Base-by-base conservation (phyloP, 1,140 invertebrate genomes). In the Elymnias hypermnestra region DNA sequence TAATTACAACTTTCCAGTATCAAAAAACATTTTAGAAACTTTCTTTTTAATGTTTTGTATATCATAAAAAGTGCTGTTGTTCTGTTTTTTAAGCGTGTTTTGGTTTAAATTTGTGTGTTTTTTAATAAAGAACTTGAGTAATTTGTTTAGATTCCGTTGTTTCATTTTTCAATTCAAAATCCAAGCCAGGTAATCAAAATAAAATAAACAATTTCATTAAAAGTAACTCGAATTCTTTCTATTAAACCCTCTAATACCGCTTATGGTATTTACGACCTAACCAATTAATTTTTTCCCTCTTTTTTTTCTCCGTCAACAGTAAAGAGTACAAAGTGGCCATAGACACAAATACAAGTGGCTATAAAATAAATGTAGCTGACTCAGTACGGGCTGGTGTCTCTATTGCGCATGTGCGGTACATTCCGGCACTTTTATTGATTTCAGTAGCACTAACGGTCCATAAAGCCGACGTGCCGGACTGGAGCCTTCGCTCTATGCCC, bases 361-460 rank as follows among this genome's bases (percentile, higher is more conserved):
- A 85, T 85, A 81, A 85, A 84, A 79, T 63, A 63, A 81, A 77
- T 81, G 74, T 85, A 84, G 81, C 81, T 81, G 76, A 83, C 56
- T 85, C 78, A 79, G 81, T 72, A 53, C 46, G 65, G 60, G 55
- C 50, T 63, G 69, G 58, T 48, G 63, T 48, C 51, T 71, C 61
- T 67, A 70, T 57, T 76, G 86, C 86, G 86, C 86, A 87, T 87
- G 86, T 77, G 83, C 86, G 73, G 81, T 86, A 83, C 84, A 86
- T 87, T 87, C 84, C 70, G 85, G 84, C 76, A 88, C 86, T 89
- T 89, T 89, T 89, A 89, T 89, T 89, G 88, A 89, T 89, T 89
- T 89, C 88, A 89, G 88, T 88, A 88, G 88, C 87, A 86, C 84
- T 88, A 88, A 88, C 87, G 86, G 81, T 71, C 82, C 72, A 84